Base-by-base conservation (phyloP, 2,797 vertebrate species). In the Phrynocephalus guinanensis region DNA sequence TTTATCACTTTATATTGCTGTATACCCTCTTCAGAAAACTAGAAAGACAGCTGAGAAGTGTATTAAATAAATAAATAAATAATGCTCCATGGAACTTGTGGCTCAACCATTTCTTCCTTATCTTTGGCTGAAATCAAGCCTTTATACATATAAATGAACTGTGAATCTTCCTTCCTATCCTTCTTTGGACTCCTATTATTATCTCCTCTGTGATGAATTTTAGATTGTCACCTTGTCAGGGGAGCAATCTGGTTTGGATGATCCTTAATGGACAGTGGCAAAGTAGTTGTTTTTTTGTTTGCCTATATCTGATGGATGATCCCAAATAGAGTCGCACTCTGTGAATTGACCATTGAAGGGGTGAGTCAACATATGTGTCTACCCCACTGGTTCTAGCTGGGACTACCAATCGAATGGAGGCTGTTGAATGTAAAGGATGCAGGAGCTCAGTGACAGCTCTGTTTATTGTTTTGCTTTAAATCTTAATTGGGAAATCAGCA, bases 401-500 rank as follows among this genome's bases (percentile, higher is more conserved):
- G 60, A 20, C 60, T 63, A 15, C 60, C 60, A 63, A 63, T 18
- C 18, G 13, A 63, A 13, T 20, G 16, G 15, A 63, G 13, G 60
- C n/a, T 33, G 16, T 86, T 13, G 44, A 26, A n/a, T n/a, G 28
- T 22, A 20, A 44, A 68, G 16, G 15, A 30, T 66, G 13, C 20
- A 56, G n/a, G 60, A 15, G 9, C 24, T 30, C 38, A 10, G 26
- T 50, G 38, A 81, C 26, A 84, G 56, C 18, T 3, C 26, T 76
- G 10, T 79, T 1, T 33, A 2, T 90, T 71, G 90, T 84, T 13
- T 13, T 13, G 9, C 52, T 56, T 13, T 56, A 56, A 56, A 86
- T 91, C 90, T 84, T 92, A 90, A 87, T 89, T 92, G 86, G 89
- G 33, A 87, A 94, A 90, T 92, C 50, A 50, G 86, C 91, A 44